A percentile compares a stretch with the other conserved stretches of the same genome.
phyloP scores from a whole-genome alignment of 2,113 vertebrate species.

The Brienomyrus brachyistius region DNA sequence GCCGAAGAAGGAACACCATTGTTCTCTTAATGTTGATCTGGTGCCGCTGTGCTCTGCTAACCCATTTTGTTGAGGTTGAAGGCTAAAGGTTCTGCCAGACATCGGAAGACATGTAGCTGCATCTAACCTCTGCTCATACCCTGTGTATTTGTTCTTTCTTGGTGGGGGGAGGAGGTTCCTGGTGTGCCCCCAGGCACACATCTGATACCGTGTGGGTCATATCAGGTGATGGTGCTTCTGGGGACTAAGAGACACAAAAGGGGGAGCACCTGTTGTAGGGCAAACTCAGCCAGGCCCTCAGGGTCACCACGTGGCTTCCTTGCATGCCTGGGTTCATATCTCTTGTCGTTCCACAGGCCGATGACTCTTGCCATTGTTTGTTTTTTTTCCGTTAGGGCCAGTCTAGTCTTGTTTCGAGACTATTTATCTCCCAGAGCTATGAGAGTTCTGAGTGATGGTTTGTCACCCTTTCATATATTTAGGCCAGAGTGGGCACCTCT shows the following conservation, averaged over 20 bases:
- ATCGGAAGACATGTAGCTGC: background rate
- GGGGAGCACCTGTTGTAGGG: background rate
- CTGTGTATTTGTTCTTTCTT: background rate
- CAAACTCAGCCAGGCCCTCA: background rate
- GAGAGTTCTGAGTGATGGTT: constrained; percentile 12
- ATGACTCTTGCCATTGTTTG: background rate
- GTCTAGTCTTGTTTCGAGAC: background rate
- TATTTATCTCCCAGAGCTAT: background rate
- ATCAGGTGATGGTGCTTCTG: background rate
- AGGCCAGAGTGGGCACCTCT: constrained; percentile 23
- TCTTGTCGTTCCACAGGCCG: background rate
- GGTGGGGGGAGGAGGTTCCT: background rate
- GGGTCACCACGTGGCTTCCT: background rate
- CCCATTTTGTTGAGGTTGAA: background rate
- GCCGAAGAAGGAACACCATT: background rate
- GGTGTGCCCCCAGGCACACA: background rate
- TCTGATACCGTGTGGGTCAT: background rate
- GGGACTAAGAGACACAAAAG: background rate
- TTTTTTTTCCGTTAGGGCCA: constrained; percentile 2
- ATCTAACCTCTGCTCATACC: background rate
- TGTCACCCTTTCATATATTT: constrained; percentile 24
- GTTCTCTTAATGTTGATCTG: background rate
- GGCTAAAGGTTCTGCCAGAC: background rate
- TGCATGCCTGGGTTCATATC: background rate
- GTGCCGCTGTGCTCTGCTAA: background rate